Evolutionary conservation across 2,113 vertebrate species (phyloP).

Genomic region (Aegithalos caudatus): DNA sequence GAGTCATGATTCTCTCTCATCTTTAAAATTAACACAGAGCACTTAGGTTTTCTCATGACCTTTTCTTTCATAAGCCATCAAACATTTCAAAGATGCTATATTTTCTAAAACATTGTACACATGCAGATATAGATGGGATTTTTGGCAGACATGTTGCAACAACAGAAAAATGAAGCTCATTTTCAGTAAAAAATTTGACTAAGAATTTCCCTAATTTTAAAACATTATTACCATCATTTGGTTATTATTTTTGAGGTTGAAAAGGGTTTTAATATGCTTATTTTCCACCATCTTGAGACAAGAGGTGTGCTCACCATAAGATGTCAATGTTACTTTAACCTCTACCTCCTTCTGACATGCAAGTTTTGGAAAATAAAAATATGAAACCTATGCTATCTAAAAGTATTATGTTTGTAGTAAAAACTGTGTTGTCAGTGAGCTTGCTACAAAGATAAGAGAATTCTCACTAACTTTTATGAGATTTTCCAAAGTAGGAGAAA

Average conservation of each 20-base stretch:
- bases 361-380: slow-evolving; percentile 11
- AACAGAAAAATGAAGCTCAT: not conserved
- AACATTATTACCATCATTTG: not conserved
- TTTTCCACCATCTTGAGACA: not conserved
- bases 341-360: not conserved
- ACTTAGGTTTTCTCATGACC: not conserved
- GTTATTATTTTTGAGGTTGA: not conserved
- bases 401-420: not conserved
- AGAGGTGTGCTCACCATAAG: not conserved
- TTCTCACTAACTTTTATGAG: not conserved
- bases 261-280: not conserved
- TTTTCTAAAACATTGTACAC: not conserved
- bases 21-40: not conserved
- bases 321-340: slow-evolving; percentile 2
- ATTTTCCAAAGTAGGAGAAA: not conserved
- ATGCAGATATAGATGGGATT: not conserved
- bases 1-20: not conserved
- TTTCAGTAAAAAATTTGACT: not conserved
- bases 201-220: not conserved
- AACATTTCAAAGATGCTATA: not conserved
- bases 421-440: not conserved
- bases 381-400: not conserved
- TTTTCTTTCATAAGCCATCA: not conserved
- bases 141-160: not conserved
- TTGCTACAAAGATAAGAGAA: not conserved